Evolutionary conservation across 2,888 invertebrate genomes (phyloP).

Genomic region (Zygaena filipendulae): DNA sequence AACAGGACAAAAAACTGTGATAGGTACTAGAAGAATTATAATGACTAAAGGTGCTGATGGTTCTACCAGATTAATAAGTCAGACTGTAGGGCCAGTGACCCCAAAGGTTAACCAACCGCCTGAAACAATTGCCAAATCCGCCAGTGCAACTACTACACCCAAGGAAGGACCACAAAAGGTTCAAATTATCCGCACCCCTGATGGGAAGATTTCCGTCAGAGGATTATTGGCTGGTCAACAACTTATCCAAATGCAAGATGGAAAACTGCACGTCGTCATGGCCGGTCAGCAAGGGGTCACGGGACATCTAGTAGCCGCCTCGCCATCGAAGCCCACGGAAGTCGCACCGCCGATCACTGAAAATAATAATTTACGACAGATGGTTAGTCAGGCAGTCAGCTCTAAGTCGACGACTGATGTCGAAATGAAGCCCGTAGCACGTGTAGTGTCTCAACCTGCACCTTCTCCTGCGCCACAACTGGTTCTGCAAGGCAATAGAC

Average conservation of each 20-base stretch:
- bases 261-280: constrained; percentile 87
- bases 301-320: constrained; percentile 50
- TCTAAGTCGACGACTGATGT: not conserved
- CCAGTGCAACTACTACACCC: constrained; percentile 40
- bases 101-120: constrained; percentile 24
- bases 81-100: constrained; percentile 51
- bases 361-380: constrained; percentile 5
- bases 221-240: constrained; percentile 94
- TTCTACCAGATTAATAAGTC: constrained; percentile 73
- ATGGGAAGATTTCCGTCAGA: constrained; percentile 91
- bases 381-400: no score
- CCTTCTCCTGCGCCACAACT: constrained; percentile 20
- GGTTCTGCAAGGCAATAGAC: constrained; percentile 33
- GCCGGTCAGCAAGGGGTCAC: constrained; percentile 69
- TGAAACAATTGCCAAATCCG: constrained; percentile 24
- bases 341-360: constrained; percentile 19
- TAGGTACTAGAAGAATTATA: constrained; percentile 74
- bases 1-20: constrained; percentile 72
- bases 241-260: constrained; percentile 92
- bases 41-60: constrained; percentile 82
- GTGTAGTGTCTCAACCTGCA: constrained; percentile 14
- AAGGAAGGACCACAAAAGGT: constrained; percentile 78
- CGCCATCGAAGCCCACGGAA: constrained; percentile 30
- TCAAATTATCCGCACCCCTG: constrained; percentile 89
- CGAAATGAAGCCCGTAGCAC: constrained; percentile 13